phyloP scores from a whole-genome alignment of 2,797 vertebrate genomes.

The Gymnoscopelus braueri region DNA sequence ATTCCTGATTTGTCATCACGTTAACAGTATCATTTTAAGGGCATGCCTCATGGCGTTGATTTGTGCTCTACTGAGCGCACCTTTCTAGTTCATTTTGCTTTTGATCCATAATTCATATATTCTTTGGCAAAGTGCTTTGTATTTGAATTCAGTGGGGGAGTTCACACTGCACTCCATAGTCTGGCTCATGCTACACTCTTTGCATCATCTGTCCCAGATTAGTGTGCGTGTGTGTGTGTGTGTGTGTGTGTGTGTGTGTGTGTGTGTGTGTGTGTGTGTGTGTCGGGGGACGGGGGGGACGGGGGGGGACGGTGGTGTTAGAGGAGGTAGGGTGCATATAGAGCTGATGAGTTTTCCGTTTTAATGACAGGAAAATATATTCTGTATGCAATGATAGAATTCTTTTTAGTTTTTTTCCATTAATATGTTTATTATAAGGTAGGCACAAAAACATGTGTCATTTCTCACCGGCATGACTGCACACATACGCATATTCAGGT shows the following conservation, averaged over 20 bases:
- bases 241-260: not conserved
- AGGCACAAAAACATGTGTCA: too few relatives aligned
- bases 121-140: constrained; percentile 49
- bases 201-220: constrained; percentile 54
- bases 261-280: not conserved
- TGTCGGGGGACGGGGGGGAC: constrained; percentile 7
- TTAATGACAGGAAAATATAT: constrained; percentile 22
- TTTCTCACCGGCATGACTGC: too few relatives aligned
- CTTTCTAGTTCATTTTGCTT: constrained; percentile 53
- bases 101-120: constrained; percentile 69
- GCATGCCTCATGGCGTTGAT: too few relatives aligned
- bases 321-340: not conserved
- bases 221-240: constrained; percentile 4
- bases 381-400: not conserved
- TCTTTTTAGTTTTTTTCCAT: too few relatives aligned
- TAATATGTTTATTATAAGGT: too few relatives aligned
- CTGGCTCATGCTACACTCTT: constrained; percentile 33
- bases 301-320: not conserved
- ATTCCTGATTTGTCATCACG: too few relatives aligned
- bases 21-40: too few relatives aligned
- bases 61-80: too few relatives aligned
- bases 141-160: constrained; percentile 17
- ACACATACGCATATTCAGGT: too few relatives aligned
- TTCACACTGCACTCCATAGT: constrained; percentile 25
- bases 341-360: constrained; percentile 15